A percentile compares a stretch with the other conserved stretches of the same genome.
Conservation (phyloP, 2,113 vertebrate species). For the Eurypyga helias region DNA sequence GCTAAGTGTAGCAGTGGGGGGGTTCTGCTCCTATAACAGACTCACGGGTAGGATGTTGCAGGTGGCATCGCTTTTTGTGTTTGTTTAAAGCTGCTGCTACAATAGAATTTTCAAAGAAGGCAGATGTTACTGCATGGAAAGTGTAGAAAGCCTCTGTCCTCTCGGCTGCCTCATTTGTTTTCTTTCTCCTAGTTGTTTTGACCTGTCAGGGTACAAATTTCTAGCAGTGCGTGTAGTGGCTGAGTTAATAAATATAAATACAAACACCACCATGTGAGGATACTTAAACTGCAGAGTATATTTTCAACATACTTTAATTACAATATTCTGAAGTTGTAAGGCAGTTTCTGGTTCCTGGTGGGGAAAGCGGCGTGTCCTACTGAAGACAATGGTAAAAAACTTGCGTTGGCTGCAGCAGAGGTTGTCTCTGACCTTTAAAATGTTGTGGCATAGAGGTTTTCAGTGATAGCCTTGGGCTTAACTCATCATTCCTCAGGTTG, state of each 20-base stretch:
- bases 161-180: not conserved
- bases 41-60: not conserved
- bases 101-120: not conserved
- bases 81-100: not conserved
- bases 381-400: not conserved
- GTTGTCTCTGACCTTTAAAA: not conserved
- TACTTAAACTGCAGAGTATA: not conserved
- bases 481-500: not conserved
- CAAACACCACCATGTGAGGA: not conserved
- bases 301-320: not conserved
- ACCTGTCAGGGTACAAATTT: not conserved
- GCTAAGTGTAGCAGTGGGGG: not conserved
- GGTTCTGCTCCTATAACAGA: not conserved
- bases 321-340: not conserved
- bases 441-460: not conserved
- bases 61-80: not conserved
- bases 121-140: not conserved
- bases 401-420: accelerated
- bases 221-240: not conserved
- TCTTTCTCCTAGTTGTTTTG: not conserved
- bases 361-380: accelerated
- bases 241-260: not conserved
- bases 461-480: not conserved
- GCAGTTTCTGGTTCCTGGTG: not conserved
- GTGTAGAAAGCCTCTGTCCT: not conserved